Conservation (phyloP, 2,113 vertebrate species). For the Daboia siamensis region DNA sequence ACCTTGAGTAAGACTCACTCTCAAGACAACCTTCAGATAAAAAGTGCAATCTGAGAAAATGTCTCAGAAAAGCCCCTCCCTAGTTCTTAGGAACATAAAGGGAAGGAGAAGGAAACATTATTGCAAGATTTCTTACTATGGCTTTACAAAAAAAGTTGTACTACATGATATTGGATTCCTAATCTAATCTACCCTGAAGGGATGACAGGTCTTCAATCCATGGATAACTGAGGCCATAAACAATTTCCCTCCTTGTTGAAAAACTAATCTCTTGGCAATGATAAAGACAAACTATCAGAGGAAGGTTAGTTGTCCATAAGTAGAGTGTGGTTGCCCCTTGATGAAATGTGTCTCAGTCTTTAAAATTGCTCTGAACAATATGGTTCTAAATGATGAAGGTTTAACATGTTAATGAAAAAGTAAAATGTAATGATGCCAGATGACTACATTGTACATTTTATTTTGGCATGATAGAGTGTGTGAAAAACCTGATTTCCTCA, state of each 20-base stretch:
- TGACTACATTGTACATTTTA: background rate
- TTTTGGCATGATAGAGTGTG: background rate
- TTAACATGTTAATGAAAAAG: background rate
- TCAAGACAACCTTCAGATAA: background rate
- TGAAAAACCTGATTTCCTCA: background rate
- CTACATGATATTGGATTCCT: background rate
- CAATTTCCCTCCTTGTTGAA: background rate
- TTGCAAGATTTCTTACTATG: background rate
- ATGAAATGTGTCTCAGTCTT: background rate
- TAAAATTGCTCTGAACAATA: background rate
- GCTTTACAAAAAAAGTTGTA: background rate
- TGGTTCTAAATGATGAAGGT: background rate
- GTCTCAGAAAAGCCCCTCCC: background rate
- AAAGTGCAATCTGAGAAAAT: background rate
- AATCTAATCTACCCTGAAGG: background rate
- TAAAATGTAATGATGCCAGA: background rate
- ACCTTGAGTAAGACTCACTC: background rate
- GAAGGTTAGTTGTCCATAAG: background rate
- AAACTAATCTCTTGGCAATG: background rate
- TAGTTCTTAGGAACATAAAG: background rate
- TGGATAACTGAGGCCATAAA: background rate
- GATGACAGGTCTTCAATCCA: background rate
- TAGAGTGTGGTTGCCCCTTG: background rate
- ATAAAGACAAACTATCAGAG: background rate
- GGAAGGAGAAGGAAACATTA: background rate